Conservation (phyloP, 2,797 vertebrate species). For the Bradypodion pumilum region DNA sequence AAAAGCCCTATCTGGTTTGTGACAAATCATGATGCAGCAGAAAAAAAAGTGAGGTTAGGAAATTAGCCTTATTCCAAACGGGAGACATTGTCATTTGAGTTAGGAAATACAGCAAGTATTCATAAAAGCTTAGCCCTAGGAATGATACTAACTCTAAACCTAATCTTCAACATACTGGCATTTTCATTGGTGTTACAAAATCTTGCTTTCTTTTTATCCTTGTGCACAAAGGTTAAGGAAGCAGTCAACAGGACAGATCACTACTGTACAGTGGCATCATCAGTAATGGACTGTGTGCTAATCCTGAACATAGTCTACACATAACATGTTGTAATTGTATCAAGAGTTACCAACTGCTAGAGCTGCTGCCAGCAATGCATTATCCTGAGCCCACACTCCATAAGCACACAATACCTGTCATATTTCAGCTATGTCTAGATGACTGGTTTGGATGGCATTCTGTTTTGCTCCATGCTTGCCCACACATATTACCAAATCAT, state of each 20-base stretch:
- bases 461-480: neutral
- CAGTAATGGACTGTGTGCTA: neutral
- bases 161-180: too few relatives aligned
- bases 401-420: neutral
- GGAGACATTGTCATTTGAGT: too few relatives aligned
- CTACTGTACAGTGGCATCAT: neutral
- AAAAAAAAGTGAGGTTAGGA: too few relatives aligned
- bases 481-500: neutral
- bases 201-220: neutral
- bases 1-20: too few relatives aligned
- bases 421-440: slow-evolving; percentile 44
- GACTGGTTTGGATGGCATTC: slow-evolving; percentile 19
- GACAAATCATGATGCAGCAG: too few relatives aligned
- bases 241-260: neutral
- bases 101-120: too few relatives aligned
- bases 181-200: too few relatives aligned
- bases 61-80: too few relatives aligned
- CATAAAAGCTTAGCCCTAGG: too few relatives aligned
- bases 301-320: neutral
- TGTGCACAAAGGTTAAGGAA: neutral
- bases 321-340: neutral
- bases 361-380: neutral
- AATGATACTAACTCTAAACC: too few relatives aligned
- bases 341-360: neutral
- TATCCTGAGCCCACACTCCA: neutral